Conservation (phyloP, 2,113 vertebrate genomes). For the Gallinago media region DNA sequence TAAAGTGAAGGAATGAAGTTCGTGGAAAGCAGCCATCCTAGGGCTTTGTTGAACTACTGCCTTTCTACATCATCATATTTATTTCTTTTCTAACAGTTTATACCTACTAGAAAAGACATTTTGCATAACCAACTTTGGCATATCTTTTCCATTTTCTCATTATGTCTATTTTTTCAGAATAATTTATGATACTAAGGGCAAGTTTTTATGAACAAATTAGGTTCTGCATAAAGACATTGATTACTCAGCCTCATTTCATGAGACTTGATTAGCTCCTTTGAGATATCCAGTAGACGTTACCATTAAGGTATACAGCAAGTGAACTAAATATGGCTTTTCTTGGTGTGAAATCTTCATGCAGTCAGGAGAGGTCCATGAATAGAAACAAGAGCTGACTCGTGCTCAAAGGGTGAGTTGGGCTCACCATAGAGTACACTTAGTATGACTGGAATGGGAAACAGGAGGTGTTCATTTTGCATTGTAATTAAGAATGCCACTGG, state of each 20-base stretch:
- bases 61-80: not conserved
- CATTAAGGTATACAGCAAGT: not conserved
- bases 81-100: not conserved
- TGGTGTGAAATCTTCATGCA: not conserved
- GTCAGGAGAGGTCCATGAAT: not conserved
- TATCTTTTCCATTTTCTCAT: slow-evolving; percentile 50
- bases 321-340: not conserved
- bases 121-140: not conserved
- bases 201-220: slow-evolving; percentile 45
- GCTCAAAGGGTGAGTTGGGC: not conserved
- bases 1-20: not conserved
- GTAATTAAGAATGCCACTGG: not conserved
- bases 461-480: not conserved
- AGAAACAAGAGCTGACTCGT: not conserved
- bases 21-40: not conserved
- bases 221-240: slow-evolving; percentile 48
- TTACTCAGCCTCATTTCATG: slow-evolving; percentile 37
- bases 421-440: not conserved
- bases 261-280: slow-evolving; percentile 5
- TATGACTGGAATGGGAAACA: not conserved
- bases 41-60: not conserved
- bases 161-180: not conserved
- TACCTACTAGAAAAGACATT: not conserved
- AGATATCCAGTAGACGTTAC: not conserved
- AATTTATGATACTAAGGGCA: slow-evolving; percentile 40